These are phyloP conservation scores for Xanthia togata DNA, from an alignment of 2,888 invertebrate species.

Conservation along the genomic window DNA sequence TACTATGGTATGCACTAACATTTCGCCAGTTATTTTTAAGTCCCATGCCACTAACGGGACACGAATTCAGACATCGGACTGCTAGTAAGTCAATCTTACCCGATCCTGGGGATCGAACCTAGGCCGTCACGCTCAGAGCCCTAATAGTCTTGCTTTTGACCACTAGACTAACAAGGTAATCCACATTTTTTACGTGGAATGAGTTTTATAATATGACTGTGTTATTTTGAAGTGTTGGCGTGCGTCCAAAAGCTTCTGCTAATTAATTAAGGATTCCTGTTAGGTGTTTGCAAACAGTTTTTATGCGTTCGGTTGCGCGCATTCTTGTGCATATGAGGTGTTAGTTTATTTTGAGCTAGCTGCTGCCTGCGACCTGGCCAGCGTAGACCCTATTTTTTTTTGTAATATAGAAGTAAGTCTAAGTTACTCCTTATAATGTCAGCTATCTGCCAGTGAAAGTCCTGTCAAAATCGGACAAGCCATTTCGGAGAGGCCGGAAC, in stretches of 20 bases:
- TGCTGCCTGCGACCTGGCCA: too few species aligned
- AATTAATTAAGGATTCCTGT: constrained; percentile 26
- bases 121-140: neutral
- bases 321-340: constrained; percentile 23
- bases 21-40: too few species aligned
- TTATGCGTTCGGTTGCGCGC: neutral
- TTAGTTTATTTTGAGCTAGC: neutral
- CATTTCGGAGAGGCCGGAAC: too few species aligned
- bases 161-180: neutral
- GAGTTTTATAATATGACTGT: constrained; percentile 21
- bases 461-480: too few species aligned
- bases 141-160: neutral
- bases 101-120: neutral
- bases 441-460: too few species aligned
- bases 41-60: neutral
- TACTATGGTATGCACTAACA: neutral
- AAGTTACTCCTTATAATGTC: too few species aligned
- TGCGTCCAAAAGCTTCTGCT: constrained; percentile 20
- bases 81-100: neutral
- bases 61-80: neutral
- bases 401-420: too few species aligned
- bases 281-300: constrained; percentile 21
- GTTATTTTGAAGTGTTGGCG: constrained; percentile 39
- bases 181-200: constrained; percentile 2
- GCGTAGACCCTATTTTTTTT: too few species aligned